phyloP scores from a whole-genome alignment of 2,113 vertebrate species.

The rat (Rattus norvegicus) region GRCr8 NC_086039.1:18590001-18590500 shows the following conservation, averaged over 20 bases:
- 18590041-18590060: neutral
- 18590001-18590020: constrained; percentile 36
- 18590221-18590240: neutral
- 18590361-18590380: neutral
- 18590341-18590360: neutral
- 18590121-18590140: constrained; percentile 31
- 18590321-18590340: neutral
- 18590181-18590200: constrained; percentile 22
- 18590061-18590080: constrained; percentile 16
- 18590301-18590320: neutral
- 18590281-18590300: constrained; percentile 27
- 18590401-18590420: neutral
- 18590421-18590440: neutral
- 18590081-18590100: constrained; percentile 19
- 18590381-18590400: neutral
- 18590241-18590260: constrained; percentile 39
- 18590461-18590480: neutral
- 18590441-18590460: neutral
- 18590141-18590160: constrained; percentile 6
- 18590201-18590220: constrained; percentile 12
- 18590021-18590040: neutral
- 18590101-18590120: constrained; percentile 25
- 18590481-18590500: neutral
- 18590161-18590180: constrained; percentile 46
- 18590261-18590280: neutral